These are phyloP conservation scores for Euura lappo DNA, from an alignment of 1,140 invertebrate genomes.

Conservation along the genomic window DNA sequence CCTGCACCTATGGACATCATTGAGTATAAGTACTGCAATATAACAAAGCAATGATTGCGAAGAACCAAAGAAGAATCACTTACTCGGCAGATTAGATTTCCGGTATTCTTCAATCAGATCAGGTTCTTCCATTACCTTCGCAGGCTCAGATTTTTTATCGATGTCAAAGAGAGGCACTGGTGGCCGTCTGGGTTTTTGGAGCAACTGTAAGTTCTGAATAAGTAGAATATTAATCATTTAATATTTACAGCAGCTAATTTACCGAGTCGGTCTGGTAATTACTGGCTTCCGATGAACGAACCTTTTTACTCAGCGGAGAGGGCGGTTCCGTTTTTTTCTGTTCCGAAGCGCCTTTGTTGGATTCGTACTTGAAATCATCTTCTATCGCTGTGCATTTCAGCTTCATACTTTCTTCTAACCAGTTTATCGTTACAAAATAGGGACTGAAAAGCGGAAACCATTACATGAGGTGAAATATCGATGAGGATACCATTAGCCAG, in stretches of 20 bases:
- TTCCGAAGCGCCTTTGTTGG: slow-evolving; percentile 44
- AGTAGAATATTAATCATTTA: slow-evolving; percentile 8
- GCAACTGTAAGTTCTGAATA: slow-evolving; percentile 52
- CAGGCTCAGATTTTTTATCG: slow-evolving; percentile 23
- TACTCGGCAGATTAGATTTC: slow-evolving; percentile 31
- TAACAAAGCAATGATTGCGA: no score
- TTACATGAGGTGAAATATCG: no score
- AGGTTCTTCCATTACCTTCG: slow-evolving; percentile 29
- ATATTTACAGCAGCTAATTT: slow-evolving; percentile 14
- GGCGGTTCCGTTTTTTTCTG: slow-evolving; percentile 43
- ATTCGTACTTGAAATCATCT: slow-evolving; percentile 57
- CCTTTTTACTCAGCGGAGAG: slow-evolving; percentile 72
- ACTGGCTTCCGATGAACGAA: slow-evolving; percentile 23
- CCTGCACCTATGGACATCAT: slow-evolving; percentile 16
- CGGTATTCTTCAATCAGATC: slow-evolving; percentile 49
- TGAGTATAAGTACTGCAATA: background rate
- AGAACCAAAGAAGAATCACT: no score
- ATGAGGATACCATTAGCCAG: no score
- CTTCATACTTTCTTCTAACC: slow-evolving; percentile 78
- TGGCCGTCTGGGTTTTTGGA: slow-evolving; percentile 45
- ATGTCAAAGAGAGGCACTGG: slow-evolving; percentile 38
- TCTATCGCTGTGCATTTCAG: slow-evolving; percentile 66
- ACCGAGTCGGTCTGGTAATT: background rate
- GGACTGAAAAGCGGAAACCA: slow-evolving; percentile 57
- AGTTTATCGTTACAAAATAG: slow-evolving; percentile 71